These are phyloP conservation scores for Ormyrus rosae DNA, from an alignment of 2,888 invertebrate species.

Conservation along the genomic window DNA sequence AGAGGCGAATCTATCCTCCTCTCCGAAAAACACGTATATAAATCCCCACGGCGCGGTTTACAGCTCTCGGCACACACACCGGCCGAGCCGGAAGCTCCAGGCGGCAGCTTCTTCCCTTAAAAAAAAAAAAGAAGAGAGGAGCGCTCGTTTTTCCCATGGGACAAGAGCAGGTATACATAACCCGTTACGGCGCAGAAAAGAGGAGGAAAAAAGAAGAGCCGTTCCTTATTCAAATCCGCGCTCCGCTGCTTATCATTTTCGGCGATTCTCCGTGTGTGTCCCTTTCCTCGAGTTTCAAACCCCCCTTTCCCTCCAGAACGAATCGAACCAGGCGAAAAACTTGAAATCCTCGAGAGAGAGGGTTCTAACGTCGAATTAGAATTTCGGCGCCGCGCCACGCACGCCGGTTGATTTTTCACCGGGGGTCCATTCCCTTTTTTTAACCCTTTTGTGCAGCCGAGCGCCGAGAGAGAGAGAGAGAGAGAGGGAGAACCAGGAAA, in stretches of 20 bases:
- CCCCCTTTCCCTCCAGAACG: conserved; percentile 37
- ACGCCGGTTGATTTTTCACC: conserved; percentile 70
- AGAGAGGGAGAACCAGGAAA: conserved; percentile 38
- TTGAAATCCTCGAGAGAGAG: conserved; percentile 68
- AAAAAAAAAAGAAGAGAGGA: conserved; percentile 1
- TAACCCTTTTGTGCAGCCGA: conserved; percentile 38
- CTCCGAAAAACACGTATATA: conserved; percentile 26
- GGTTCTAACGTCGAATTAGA: conserved; percentile 71
- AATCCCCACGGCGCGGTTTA: neutral
- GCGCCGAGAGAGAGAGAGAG: conserved; percentile 3
- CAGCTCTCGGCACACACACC: neutral
- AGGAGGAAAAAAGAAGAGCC: conserved; percentile 13
- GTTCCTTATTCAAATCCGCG: conserved; percentile 52
- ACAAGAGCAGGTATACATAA: conserved; percentile 45
- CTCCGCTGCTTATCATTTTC: conserved; percentile 54
- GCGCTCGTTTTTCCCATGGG: conserved; percentile 64
- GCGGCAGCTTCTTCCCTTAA: neutral
- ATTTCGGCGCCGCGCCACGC: conserved; percentile 55
- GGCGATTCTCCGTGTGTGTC: conserved; percentile 26
- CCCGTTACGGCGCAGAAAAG: conserved; percentile 40
- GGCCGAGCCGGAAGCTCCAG: neutral
- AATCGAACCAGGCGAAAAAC: conserved; percentile 59
- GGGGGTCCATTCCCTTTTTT: conserved; percentile 59
- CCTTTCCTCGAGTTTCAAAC: conserved; percentile 50
- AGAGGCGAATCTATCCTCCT: conserved; percentile 19